Evolutionary conservation across 2,113 vertebrate genomes (phyloP), one percentile per base, ranked within the genome.

Genomic region (Phalacrocorax aristotelis): DNA sequence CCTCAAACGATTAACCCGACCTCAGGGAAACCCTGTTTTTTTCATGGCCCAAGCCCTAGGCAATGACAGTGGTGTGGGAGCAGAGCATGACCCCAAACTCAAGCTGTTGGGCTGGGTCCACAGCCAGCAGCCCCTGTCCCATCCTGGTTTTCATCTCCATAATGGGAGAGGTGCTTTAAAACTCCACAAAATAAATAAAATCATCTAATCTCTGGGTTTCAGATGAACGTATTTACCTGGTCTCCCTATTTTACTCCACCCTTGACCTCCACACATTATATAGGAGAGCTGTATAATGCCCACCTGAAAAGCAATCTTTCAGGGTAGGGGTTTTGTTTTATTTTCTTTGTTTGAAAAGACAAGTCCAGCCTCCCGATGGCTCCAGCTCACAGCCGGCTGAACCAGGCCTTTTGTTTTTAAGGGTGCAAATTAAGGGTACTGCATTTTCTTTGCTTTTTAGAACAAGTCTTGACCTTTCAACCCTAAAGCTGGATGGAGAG

Each of bases 401-500:
- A 71, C 17, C 5, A 34, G 40, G 46, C 46, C 86, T 94, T 81
- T 76, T 70, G 49, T 64, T 85, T 86, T 75, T 21, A 36, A 71
- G 78, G 69, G 75, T 74, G 61, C 1, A 9, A 96, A 83, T 57
- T 81, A 55, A 25, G 32, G n/a, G 42, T 36, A 66, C 86, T 18
- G 18, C 34, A 16, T 34, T 66, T 40, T 82, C 91, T 91, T 89
- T 15, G 23, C 71, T 91, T 83, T 88, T 91, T 60, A 32, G 18
- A 89, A 27, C 36, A 72, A 64, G 88, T 87, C 90, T 91, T 95
- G 57, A 90, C 86, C 80, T 93, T 89, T 66, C 72, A 79, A 21
- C 89, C 83, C 95, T 86, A 91, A 89, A 95, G 86, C 94, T 94
- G 80, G 77, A 25, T 44, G 57, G 44, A 76, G 51, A 95, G 62